A percentile compares a stretch with the other conserved stretches of the same genome.
These are phyloP conservation scores for Stomorhina lunata DNA, from an alignment of 2,888 invertebrate genomes.

Conservation along the genomic window DNA sequence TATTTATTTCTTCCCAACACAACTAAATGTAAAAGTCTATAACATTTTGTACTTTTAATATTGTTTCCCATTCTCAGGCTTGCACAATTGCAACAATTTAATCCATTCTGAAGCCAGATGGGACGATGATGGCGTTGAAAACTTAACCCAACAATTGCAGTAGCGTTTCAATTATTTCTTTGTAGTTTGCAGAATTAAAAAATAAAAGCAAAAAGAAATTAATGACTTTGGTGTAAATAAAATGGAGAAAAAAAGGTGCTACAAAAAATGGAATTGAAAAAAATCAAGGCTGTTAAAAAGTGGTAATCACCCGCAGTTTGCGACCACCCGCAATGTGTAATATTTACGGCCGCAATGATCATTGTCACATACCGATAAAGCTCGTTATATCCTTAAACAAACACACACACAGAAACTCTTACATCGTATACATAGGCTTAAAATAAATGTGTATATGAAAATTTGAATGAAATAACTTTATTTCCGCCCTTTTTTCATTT, in stretches of 20 bases:
- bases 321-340: constrained; percentile 66
- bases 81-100: constrained; percentile 58
- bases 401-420: neutral
- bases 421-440: constrained; percentile 34
- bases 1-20: neutral
- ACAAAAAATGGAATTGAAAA: constrained; percentile 30
- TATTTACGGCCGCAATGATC: constrained; percentile 68
- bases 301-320: constrained; percentile 64
- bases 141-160: constrained; percentile 44
- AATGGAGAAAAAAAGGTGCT: constrained; percentile 31
- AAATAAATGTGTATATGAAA: constrained; percentile 10
- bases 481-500: constrained; percentile 5
- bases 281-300: constrained; percentile 60
- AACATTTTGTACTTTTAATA: constrained; percentile 37
- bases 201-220: constrained; percentile 44
- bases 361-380: constrained; percentile 53
- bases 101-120: constrained; percentile 38
- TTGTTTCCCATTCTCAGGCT: constrained; percentile 23
- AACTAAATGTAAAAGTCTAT: neutral
- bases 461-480: constrained; percentile 31
- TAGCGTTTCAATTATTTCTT: constrained; percentile 58
- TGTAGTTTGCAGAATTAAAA: constrained; percentile 38
- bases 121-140: constrained; percentile 9
- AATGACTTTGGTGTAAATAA: constrained; percentile 61
- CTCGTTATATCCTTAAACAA: neutral